phyloP scores from a whole-genome alignment of 2,797 vertebrate genomes.

The Calcarius lapponicus region DNA sequence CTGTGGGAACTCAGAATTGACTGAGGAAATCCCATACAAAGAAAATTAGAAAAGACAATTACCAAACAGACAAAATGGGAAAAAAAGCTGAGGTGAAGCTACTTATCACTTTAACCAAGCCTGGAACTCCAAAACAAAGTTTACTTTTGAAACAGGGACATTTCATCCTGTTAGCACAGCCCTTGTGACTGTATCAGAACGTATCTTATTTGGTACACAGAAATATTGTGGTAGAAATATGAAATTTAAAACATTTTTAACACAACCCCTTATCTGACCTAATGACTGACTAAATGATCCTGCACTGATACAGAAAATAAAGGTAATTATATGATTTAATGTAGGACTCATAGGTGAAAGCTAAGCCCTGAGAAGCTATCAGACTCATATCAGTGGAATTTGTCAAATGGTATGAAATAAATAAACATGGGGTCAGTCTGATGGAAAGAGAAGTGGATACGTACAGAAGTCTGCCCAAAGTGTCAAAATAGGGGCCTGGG shows the following conservation, averaged over 20 bases:
- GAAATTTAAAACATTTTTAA: not conserved
- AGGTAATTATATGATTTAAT: not conserved
- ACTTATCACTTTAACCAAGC: not conserved
- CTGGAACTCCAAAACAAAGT: not conserved
- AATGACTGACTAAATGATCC: not conserved
- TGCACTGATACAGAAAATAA: not conserved
- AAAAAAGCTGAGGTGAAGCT: not conserved
- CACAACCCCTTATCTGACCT: not conserved
- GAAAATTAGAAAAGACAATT: not conserved
- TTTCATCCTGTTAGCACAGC: not conserved
- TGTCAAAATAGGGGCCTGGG: not conserved
- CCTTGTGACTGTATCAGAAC: not conserved
- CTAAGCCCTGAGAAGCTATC: not conserved
- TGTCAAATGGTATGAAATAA: not conserved
- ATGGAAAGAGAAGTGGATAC: not conserved
- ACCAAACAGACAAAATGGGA: not conserved
- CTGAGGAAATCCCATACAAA: not conserved
- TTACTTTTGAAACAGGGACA: not conserved
- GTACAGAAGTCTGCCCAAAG: not conserved
- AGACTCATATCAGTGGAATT: not conserved
- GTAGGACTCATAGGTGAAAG: not conserved
- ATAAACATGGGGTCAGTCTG: not conserved
- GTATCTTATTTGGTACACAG: not conserved
- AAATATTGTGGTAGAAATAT: not conserved
- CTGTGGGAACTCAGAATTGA: not conserved